These are phyloP conservation scores for human DNA, from an alignment of 2,113 vertebrate species.

Conservation along the genomic window DNA sequence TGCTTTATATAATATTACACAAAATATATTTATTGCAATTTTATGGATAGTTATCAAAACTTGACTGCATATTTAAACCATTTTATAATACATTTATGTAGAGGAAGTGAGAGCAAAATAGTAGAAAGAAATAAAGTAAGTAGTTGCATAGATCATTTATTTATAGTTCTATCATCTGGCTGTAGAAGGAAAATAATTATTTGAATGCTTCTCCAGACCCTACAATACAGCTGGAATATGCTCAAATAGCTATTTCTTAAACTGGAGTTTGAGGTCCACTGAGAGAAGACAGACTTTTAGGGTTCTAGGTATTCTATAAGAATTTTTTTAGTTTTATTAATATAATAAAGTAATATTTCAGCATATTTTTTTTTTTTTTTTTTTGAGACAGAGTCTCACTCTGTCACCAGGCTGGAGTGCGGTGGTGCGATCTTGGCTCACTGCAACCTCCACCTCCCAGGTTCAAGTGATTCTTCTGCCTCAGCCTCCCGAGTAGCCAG, in stretches of 20 bases:
- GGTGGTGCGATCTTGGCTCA: no score
- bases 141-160: background rate
- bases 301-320: background rate
- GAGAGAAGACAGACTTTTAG: background rate
- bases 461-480: no score
- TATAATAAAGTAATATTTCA: background rate
- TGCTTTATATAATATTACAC: background rate
- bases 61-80: constrained; percentile 11
- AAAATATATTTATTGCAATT: background rate
- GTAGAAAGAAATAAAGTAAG: background rate
- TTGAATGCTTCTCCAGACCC: background rate
- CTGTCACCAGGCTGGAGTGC: no score
- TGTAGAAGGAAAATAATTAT: background rate
- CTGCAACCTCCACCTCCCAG: no score
- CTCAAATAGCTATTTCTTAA: background rate
- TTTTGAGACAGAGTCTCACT: no score
- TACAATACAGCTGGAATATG: background rate
- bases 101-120: background rate
- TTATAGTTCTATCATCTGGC: background rate
- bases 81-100: constrained; percentile 43
- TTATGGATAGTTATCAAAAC: constrained; percentile 47
- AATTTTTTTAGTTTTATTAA: background rate
- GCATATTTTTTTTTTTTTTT: background rate
- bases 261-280: background rate
- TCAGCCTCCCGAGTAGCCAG: no score